Conservation (phyloP, 2,113 vertebrate genomes). For the Drymodes brunneopygia region DNA sequence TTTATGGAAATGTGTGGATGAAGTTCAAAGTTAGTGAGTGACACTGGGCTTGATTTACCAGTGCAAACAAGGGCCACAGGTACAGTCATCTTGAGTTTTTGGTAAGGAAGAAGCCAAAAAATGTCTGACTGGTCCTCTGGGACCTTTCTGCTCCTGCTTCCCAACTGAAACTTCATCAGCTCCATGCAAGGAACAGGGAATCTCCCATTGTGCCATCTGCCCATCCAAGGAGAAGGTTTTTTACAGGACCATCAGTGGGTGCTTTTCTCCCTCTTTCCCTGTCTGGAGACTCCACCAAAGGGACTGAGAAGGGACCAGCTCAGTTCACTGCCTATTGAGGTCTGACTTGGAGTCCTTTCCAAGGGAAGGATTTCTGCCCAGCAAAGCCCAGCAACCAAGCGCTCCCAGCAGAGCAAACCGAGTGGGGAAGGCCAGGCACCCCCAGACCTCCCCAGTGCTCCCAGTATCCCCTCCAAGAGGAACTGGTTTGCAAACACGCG, state of each 20-base stretch:
- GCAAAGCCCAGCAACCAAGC: not conserved
- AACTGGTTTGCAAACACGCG: not conserved
- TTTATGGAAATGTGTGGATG: not conserved
- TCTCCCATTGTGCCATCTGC: not conserved
- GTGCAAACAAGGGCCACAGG: not conserved
- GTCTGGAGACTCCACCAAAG: not conserved
- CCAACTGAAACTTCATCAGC: fast-evolving
- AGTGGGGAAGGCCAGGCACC: not conserved
- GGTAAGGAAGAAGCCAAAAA: not conserved
- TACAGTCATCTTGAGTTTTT: not conserved
- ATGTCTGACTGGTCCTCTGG: not conserved
- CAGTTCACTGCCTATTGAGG: not conserved
- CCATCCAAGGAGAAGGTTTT: not conserved
- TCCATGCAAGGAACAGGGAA: not conserved
- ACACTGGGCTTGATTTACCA: not conserved
- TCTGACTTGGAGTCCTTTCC: not conserved
- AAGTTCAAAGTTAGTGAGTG: not conserved
- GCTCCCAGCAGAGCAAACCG: not conserved
- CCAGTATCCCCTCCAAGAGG: not conserved
- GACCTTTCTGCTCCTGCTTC: not conserved
- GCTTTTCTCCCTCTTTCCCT: fast-evolving
- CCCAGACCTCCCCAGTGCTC: not conserved
- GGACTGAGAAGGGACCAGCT: not conserved
- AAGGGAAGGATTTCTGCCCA: not conserved
- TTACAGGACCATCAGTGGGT: not conserved